phyloP scores from a whole-genome alignment of 1,140 invertebrate genomes.

The Neodiprion fabricii region DNA sequence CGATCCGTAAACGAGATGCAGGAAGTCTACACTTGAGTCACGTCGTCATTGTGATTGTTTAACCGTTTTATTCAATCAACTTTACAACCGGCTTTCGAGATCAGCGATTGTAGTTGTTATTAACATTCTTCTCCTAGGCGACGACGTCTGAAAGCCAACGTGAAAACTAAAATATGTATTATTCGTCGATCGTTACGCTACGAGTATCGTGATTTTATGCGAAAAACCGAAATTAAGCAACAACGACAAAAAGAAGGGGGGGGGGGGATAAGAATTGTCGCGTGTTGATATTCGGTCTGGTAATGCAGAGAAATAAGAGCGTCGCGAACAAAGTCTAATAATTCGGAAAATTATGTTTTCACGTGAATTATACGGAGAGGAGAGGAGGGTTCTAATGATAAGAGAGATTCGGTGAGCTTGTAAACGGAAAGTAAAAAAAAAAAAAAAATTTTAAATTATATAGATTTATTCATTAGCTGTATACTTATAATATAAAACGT shows the following conservation, averaged over 20 bases:
- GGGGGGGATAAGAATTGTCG: too few relatives aligned
- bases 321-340: too few relatives aligned
- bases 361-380: too few relatives aligned
- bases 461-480: neutral
- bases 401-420: neutral
- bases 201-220: neutral
- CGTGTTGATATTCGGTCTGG: too few relatives aligned
- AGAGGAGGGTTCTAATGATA: too few relatives aligned
- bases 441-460: neutral
- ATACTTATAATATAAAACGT: too few relatives aligned
- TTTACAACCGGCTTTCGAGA: constrained; percentile 8
- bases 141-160: neutral
- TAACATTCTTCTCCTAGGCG: neutral
- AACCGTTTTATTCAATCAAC: constrained; percentile 1
- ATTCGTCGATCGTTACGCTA: neutral
- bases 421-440: neutral
- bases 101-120: neutral
- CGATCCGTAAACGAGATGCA: neutral
- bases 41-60: neutral
- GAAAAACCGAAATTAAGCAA: neutral
- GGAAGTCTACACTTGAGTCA: constrained; percentile 12
- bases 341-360: too few relatives aligned
- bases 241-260: neutral
- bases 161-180: neutral
- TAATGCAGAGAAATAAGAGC: too few relatives aligned